Evolutionary conservation across 2,888 invertebrate genomes (phyloP).

Genomic region (Ypsolopha scabrella): DNA sequence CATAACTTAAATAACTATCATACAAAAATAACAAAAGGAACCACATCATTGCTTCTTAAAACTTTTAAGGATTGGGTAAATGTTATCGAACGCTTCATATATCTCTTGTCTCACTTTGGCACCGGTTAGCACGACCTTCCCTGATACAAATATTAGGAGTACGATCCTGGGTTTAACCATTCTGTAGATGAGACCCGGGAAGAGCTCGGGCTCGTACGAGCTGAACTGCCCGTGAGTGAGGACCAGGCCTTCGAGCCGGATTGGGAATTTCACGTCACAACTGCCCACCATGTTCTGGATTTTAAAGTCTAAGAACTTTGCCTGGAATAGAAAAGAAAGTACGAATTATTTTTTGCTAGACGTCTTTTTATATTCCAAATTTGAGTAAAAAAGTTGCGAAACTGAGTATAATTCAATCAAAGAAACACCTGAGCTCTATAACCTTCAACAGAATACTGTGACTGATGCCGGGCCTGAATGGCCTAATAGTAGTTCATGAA

Average conservation of each 20-base stretch:
- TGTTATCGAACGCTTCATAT: conserved; percentile 95
- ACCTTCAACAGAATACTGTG: too few species aligned
- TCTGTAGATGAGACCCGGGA: conserved; percentile 97
- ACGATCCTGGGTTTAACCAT: conserved; percentile 99
- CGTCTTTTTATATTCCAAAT: not conserved
- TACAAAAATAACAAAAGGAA: conserved; percentile 1
- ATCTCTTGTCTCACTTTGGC: conserved; percentile 95
- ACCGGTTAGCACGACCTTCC: conserved; percentile 98
- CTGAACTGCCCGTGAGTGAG: conserved; percentile 82
- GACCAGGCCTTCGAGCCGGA: conserved; percentile 79
- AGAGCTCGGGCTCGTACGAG: conserved; percentile 97
- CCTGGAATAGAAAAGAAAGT: conserved; percentile 58
- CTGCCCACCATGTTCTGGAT: conserved; percentile 86
- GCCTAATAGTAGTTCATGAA: too few species aligned
- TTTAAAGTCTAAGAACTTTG: conserved; percentile 85
- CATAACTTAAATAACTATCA: too few species aligned
- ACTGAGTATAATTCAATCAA: not conserved
- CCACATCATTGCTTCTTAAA: conserved; percentile 83
- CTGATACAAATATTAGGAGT: conserved; percentile 97
- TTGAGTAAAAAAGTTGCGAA: not conserved
- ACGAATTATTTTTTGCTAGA: not conserved
- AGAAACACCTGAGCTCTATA: too few species aligned
- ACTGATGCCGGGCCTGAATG: too few species aligned
- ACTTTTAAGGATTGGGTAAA: conserved; percentile 95
- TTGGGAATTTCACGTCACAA: conserved; percentile 83